Base-by-base conservation (phyloP, 2,888 invertebrate species). In the Melanotus villosus region DNA sequence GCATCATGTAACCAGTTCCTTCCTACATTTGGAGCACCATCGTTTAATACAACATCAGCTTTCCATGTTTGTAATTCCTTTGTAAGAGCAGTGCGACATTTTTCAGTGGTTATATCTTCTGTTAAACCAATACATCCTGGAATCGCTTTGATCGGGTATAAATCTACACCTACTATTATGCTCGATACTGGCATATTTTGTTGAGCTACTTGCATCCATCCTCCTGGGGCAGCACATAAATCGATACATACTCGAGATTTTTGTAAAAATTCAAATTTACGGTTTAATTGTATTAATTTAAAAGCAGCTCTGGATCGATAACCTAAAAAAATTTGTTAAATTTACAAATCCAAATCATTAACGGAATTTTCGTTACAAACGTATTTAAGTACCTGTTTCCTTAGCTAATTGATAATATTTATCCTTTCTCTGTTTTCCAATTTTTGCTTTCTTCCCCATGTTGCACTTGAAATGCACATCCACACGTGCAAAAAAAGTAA, bases 161-260 rank as follows among this genome's bases (percentile, higher is more conserved):
- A 89, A 89, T 99, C 99, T 30, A 99, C 94, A 62, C 98, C 98
- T 56, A 99, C 88, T 10, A 99, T 95, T 62, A 98, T 89, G 81
- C 97, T 97, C 3, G 98, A 97, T 0, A 98, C 90, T 0, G 99
- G 99, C 96, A 99, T 98, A 83, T 97, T 96, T 84, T 99, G 94
- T 79, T 94, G 93, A 52, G 98, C 99, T 60, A 99, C 99, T 86
- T 96, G 99, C 93, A 99, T 95, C 99, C 99, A 99, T 77, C 98
- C 98, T 81, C 99, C 99, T 0, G 99, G 99, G 0, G 99, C 99
- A 10, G 99, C 99, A 86, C 99, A 99, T 71, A 99, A 87, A 89
- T 99, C 99, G 80, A 99, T 91, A 77, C 97, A 94, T 88, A 99
- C 98, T 88, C 96, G 90, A 0, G 98, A 95, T 81, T 93, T 94